Evolutionary conservation across 2,797 vertebrate genomes (phyloP).

Genomic region (Sciaenops ocellatus): DNA sequence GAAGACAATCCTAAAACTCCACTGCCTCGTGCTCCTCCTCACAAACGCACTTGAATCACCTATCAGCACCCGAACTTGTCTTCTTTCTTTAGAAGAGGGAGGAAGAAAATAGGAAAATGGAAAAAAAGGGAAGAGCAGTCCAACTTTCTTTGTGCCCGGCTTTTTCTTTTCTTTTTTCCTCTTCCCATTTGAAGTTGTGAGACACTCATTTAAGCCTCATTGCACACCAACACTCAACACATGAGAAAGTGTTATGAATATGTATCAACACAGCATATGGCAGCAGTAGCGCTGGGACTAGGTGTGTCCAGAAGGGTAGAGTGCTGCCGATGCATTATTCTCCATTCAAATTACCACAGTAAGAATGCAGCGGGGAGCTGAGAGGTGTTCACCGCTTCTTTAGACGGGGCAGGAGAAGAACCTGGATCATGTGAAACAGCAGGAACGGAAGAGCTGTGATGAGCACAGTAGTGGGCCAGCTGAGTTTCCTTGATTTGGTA

Average conservation of each 20-base stretch:
- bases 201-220: conserved; percentile 82
- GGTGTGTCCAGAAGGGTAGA: conserved; percentile 90
- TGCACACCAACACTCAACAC: conserved; percentile 76
- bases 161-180: conserved; percentile 54
- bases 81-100: conserved; percentile 40
- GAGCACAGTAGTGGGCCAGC: conserved; percentile 67
- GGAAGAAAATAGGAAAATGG: conserved; percentile 28
- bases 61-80: conserved; percentile 58
- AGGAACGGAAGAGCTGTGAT: conserved; percentile 62
- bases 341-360: conserved; percentile 80
- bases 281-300: conserved; percentile 85
- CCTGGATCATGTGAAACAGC: conserved; percentile 60
- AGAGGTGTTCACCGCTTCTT: conserved; percentile 69
- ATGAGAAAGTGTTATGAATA: conserved; percentile 85
- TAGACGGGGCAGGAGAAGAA: conserved; percentile 67
- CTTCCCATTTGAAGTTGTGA: conserved; percentile 82
- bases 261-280: conserved; percentile 88
- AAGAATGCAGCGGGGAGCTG: conserved; percentile 70
- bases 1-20: conserved; percentile 36
- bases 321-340: conserved; percentile 86
- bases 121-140: conserved; percentile 40
- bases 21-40: conserved; percentile 18
- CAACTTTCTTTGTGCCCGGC: conserved; percentile 72
- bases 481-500: conserved; percentile 75
- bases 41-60: conserved; percentile 50